phyloP scores from a whole-genome alignment of 2,797 vertebrate species.

The Labroides dimidiatus region DNA sequence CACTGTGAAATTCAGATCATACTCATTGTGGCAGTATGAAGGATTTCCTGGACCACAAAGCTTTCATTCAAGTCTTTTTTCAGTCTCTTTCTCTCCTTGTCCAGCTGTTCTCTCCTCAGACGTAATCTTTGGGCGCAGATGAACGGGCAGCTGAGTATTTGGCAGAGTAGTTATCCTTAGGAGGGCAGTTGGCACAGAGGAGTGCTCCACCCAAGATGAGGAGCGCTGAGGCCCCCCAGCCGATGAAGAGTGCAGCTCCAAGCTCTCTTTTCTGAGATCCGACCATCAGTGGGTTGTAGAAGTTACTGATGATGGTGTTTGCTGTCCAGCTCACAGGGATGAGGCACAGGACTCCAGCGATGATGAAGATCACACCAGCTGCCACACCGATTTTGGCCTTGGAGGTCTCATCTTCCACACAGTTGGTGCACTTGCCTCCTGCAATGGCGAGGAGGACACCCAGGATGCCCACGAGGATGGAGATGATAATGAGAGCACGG shows the following conservation, averaged over 20 bases:
- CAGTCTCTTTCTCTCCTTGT: slow-evolving; percentile 20
- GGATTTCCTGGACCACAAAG: slow-evolving; percentile 5
- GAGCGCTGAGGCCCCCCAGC: slow-evolving; percentile 89
- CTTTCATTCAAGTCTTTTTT: slow-evolving; percentile 19
- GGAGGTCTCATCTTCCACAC: slow-evolving; percentile 87
- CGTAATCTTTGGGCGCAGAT: slow-evolving; percentile 84
- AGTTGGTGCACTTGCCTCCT: slow-evolving; percentile 96
- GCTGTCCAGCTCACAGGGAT: slow-evolving; percentile 93
- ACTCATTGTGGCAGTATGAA: slow-evolving; percentile 5
- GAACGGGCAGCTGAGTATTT: slow-evolving; percentile 88
- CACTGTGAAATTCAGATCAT: slow-evolving; percentile 11
- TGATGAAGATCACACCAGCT: slow-evolving; percentile 86
- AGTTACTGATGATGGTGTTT: slow-evolving; percentile 86
- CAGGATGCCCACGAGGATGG: slow-evolving; percentile 86
- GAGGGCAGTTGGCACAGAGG: slow-evolving; percentile 92
- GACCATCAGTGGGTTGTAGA: slow-evolving; percentile 86
- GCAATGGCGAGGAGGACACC: slow-evolving; percentile 85
- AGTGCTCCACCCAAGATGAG: slow-evolving; percentile 88
- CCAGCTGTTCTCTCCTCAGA: slow-evolving; percentile 74
- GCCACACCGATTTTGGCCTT: slow-evolving; percentile 88
- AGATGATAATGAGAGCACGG: slow-evolving; percentile 87
- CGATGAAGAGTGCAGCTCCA: slow-evolving; percentile 91
- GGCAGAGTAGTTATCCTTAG: slow-evolving; percentile 85
- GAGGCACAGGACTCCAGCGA: slow-evolving; percentile 86
- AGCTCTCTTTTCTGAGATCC: slow-evolving; percentile 88